These are phyloP conservation scores for Lithophane socia DNA, from an alignment of 2,888 invertebrate genomes.

Conservation along the genomic window DNA sequence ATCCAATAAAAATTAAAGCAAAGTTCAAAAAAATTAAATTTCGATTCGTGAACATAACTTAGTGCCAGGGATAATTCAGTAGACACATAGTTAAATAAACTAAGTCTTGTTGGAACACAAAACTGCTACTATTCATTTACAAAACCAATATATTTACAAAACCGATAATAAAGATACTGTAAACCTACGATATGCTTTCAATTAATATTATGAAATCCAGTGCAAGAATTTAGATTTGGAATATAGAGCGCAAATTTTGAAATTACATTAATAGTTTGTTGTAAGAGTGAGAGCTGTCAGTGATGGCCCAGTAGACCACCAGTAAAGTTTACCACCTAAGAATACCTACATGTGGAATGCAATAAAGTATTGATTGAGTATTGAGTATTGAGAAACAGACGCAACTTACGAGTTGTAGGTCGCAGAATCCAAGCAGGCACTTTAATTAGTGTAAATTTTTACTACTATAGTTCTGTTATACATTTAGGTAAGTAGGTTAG, in stretches of 20 bases:
- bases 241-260: neutral
- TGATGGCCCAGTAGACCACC: too few relatives aligned
- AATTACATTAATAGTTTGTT: neutral
- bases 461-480: neutral
- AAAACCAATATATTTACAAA: slow-evolving; percentile 71
- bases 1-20: slow-evolving; percentile 27
- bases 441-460: too few relatives aligned
- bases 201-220: slow-evolving; percentile 30
- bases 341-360: too few relatives aligned
- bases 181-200: slow-evolving; percentile 24
- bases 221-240: neutral
- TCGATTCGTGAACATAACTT: slow-evolving; percentile 40
- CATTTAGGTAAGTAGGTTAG: too few relatives aligned
- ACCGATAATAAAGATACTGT: slow-evolving; percentile 33
- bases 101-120: slow-evolving; percentile 54
- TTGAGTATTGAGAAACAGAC: too few relatives aligned
- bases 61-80: slow-evolving; percentile 44
- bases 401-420: too few relatives aligned
- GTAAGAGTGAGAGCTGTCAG: too few relatives aligned
- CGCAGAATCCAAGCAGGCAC: too few relatives aligned
- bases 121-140: slow-evolving; percentile 66
- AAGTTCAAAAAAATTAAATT: slow-evolving; percentile 32
- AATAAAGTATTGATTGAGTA: too few relatives aligned
- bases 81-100: slow-evolving; percentile 61
- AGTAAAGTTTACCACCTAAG: too few relatives aligned